Conservation (phyloP, 2,888 invertebrate genomes). For the Corythucha ciliata region DNA sequence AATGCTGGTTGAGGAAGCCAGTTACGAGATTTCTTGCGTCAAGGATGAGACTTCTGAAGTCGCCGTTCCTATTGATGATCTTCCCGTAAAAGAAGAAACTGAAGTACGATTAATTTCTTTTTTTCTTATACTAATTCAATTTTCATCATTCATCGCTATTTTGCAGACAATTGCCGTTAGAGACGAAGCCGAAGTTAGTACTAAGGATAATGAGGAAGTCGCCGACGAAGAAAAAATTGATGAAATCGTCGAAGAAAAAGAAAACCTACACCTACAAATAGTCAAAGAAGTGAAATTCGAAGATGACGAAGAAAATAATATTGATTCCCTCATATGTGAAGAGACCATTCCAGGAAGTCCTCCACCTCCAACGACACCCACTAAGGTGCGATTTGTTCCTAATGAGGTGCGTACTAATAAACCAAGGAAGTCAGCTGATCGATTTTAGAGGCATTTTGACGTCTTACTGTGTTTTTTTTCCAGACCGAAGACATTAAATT, state of each 20-base stretch:
- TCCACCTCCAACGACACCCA: conserved; percentile 47
- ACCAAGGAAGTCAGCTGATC: no score
- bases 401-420: not conserved
- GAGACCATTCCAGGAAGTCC: conserved; percentile 88
- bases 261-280: conserved; percentile 4
- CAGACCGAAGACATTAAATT: no score
- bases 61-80: not conserved
- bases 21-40: not conserved
- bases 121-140: no score
- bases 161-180: not conserved
- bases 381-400: not conserved
- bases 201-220: conserved; percentile 2
- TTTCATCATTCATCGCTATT: not conserved
- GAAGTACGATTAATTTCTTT: no score
- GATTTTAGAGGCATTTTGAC: no score
- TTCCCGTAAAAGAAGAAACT: no score
- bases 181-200: not conserved
- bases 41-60: not conserved
- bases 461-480: no score
- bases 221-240: conserved; percentile 10
- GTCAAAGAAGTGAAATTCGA: not conserved
- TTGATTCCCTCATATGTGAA: conserved; percentile 60
- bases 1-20: not conserved
- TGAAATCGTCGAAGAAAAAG: conserved; percentile 19
- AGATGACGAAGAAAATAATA: conserved; percentile 22